These are phyloP conservation scores for Acronicta aceris DNA, from an alignment of 2,888 invertebrate species.

Conservation along the genomic window DNA sequence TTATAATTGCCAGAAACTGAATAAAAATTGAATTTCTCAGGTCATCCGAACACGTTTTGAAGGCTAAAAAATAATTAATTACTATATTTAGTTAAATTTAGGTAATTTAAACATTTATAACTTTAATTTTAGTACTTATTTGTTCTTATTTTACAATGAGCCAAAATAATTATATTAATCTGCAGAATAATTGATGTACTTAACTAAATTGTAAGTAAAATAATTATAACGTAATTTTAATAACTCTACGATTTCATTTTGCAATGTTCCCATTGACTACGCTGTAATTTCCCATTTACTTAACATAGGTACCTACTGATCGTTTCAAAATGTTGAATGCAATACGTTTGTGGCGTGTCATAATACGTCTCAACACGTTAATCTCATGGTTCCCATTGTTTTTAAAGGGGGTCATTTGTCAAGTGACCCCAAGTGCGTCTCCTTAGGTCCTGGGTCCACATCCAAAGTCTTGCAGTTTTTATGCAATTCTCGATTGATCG, in stretches of 20 bases:
- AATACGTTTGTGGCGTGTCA: no score
- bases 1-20: no score
- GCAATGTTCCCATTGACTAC: slow-evolving; percentile 16
- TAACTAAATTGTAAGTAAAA: slow-evolving; percentile 49
- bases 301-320: background rate
- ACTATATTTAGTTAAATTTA: slow-evolving; percentile 29
- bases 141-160: slow-evolving; percentile 31
- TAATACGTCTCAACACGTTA: no score
- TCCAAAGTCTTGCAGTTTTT: no score
- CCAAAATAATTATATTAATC: slow-evolving; percentile 41
- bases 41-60: no score
- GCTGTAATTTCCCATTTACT: background rate
- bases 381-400: no score
- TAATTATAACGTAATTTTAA: slow-evolving; percentile 39
- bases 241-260: slow-evolving; percentile 10
- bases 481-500: no score
- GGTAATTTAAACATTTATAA: slow-evolving; percentile 1
- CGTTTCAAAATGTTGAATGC: no score
- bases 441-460: no score
- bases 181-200: slow-evolving; percentile 40
- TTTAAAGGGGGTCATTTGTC: no score
- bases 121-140: slow-evolving; percentile 5
- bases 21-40: no score
- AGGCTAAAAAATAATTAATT: slow-evolving; percentile 6
- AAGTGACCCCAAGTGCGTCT: no score